phyloP scores from a whole-genome alignment of 2,797 vertebrate species.

The Babyrousa celebensis region DNA sequence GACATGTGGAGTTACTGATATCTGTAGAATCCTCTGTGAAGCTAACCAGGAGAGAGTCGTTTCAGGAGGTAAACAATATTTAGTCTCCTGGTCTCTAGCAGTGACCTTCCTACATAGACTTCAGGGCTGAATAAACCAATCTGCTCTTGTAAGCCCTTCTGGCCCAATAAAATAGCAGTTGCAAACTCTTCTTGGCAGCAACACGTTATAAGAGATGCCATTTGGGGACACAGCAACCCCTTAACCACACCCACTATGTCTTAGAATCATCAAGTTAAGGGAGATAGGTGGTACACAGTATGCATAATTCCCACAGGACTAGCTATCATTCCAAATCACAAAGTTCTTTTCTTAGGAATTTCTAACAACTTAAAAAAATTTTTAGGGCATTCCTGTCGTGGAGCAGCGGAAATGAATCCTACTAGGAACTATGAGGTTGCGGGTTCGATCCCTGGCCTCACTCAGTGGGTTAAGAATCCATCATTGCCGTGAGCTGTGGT shows the following conservation, averaged over 20 bases:
- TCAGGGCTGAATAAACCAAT: not conserved
- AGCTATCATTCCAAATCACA: constrained; percentile 54
- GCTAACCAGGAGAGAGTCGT: not conserved
- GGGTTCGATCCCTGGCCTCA: no score
- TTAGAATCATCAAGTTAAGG: not conserved
- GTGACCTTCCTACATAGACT: constrained; percentile 14
- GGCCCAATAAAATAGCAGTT: not conserved
- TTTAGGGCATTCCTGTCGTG: not conserved
- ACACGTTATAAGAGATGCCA: not conserved
- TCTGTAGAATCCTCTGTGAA: not conserved
- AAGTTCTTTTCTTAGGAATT: not conserved
- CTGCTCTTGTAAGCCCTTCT: not conserved
- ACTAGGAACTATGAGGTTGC: no score
- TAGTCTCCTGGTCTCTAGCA: not conserved
- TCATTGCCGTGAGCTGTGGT: no score
- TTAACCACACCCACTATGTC: not conserved
- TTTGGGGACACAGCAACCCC: not conserved
- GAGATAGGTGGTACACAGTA: not conserved
- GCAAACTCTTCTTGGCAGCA: not conserved
- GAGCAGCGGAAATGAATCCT: no score
- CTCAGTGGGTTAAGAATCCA: no score
- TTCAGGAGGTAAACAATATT: constrained; percentile 42
- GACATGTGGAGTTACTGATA: not conserved
- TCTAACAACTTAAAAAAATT: constrained; percentile 53
- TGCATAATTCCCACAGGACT: not conserved